Evolutionary conservation across 2,113 vertebrate genomes (phyloP).

Genomic region (Chionis minor): DNA sequence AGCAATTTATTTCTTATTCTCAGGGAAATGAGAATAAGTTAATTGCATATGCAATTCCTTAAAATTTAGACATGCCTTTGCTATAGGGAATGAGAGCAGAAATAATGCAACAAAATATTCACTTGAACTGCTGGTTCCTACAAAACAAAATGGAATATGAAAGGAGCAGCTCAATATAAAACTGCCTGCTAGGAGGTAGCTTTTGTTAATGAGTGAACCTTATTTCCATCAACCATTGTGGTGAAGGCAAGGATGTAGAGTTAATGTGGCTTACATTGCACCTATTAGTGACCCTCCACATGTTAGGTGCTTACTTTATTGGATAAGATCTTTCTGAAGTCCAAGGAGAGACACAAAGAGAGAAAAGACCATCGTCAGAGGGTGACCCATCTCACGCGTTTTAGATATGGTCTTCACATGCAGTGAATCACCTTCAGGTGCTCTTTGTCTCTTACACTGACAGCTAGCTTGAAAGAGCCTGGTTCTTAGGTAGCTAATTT

Average conservation of each 20-base stretch:
- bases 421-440: not conserved
- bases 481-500: not conserved
- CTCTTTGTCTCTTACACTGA: not conserved
- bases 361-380: not conserved
- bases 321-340: not conserved
- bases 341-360: not conserved
- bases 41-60: not conserved
- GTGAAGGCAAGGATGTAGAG: not conserved
- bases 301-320: not conserved
- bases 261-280: not conserved
- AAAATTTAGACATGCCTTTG: not conserved
- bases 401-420: not conserved
- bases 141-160: not conserved
- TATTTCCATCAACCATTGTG: not conserved
- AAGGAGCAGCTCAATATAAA: not conserved
- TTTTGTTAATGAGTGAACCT: not conserved
- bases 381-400: not conserved
- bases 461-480: not conserved
- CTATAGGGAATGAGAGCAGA: not conserved
- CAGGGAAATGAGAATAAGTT: not conserved
- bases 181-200: not conserved
- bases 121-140: not conserved
- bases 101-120: not conserved
- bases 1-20: not conserved
- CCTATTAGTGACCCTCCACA: not conserved